A percentile compares a stretch with the other conserved stretches of the same genome.
Conservation (phyloP, 2,113 vertebrate genomes). For the Perognathus longimembris region DNA sequence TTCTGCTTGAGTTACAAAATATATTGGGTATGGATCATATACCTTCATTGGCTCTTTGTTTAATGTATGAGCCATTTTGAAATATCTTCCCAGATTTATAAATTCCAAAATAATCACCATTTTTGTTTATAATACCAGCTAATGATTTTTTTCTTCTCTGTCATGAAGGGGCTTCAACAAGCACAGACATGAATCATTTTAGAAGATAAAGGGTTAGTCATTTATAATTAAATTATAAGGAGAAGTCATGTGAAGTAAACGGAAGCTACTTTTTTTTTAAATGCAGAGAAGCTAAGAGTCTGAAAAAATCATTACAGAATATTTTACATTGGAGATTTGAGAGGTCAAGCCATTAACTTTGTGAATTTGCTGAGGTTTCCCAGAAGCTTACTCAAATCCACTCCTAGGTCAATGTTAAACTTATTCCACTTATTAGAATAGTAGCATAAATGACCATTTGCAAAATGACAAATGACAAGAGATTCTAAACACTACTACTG, state of each 20-base stretch:
- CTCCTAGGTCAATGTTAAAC: conserved; percentile 78
- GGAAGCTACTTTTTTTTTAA: conserved; percentile 72
- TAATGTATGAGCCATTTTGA: conserved; percentile 62
- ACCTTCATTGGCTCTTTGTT: conserved; percentile 53
- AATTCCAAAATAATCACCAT: conserved; percentile 61
- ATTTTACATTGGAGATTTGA: conserved; percentile 84
- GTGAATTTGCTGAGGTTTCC: conserved; percentile 84
- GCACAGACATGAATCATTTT: conserved; percentile 44
- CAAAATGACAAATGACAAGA: conserved; percentile 78
- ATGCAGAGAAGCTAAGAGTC: conserved; percentile 68
- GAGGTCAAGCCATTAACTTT: conserved; percentile 86
- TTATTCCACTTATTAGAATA: conserved; percentile 82
- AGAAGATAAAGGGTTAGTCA: conserved; percentile 78
- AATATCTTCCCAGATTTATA: conserved; percentile 37
- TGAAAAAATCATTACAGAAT: conserved; percentile 83
- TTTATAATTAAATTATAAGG: conserved; percentile 79
- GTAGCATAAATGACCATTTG: conserved; percentile 83
- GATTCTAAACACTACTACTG: conserved; percentile 66
- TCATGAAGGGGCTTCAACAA: background rate
- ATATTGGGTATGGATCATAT: conserved; percentile 21
- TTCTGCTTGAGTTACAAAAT: conserved; percentile 48
- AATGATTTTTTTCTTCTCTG: conserved; percentile 58
- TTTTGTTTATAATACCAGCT: conserved; percentile 57
- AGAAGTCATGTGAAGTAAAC: conserved; percentile 73
- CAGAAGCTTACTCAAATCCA: conserved; percentile 85